phyloP scores from a whole-genome alignment of 1,140 invertebrate species.

The Hypothenemus hampei region DNA sequence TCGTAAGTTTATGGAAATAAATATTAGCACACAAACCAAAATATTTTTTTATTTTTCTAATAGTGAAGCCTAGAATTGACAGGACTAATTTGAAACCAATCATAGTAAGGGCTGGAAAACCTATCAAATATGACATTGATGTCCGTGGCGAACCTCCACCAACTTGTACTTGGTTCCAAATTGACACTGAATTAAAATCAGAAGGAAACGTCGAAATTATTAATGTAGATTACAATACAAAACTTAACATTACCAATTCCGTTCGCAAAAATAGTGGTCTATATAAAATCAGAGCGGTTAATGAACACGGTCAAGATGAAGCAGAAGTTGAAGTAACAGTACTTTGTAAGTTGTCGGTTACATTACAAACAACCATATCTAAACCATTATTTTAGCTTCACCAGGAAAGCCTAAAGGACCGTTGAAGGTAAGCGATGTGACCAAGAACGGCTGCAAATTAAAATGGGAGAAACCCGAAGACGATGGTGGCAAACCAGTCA shows the following conservation, averaged over 20 bases:
- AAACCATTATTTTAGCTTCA: slow-evolving; percentile 51
- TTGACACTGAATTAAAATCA: slow-evolving; percentile 51
- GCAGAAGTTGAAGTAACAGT: slow-evolving; percentile 91
- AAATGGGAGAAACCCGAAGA: slow-evolving; percentile 97
- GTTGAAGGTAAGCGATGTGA: slow-evolving; percentile 87
- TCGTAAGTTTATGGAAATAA: slow-evolving; percentile 53
- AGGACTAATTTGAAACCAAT: slow-evolving; percentile 89
- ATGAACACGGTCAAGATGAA: slow-evolving; percentile 89
- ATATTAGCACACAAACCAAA: not conserved
- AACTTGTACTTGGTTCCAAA: slow-evolving; percentile 80
- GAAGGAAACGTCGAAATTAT: slow-evolving; percentile 75
- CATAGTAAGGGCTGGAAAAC: slow-evolving; percentile 84
- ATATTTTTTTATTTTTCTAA: not conserved
- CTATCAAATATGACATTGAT: slow-evolving; percentile 89
- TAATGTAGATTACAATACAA: slow-evolving; percentile 91
- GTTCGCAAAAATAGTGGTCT: slow-evolving; percentile 79
- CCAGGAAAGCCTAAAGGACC: slow-evolving; percentile 85
- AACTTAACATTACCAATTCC: slow-evolving; percentile 80
- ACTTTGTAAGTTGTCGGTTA: slow-evolving; percentile 58
- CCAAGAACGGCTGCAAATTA: slow-evolving; percentile 85
- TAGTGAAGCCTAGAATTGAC: slow-evolving; percentile 95
- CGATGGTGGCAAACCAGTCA: slow-evolving; percentile 95
- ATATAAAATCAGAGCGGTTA: slow-evolving; percentile 87
- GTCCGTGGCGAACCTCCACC: slow-evolving; percentile 93
- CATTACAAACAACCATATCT: not conserved